These are phyloP conservation scores for Drosophila tanythrix DNA, from an alignment of 2,888 invertebrate genomes.

Conservation along the genomic window DNA sequence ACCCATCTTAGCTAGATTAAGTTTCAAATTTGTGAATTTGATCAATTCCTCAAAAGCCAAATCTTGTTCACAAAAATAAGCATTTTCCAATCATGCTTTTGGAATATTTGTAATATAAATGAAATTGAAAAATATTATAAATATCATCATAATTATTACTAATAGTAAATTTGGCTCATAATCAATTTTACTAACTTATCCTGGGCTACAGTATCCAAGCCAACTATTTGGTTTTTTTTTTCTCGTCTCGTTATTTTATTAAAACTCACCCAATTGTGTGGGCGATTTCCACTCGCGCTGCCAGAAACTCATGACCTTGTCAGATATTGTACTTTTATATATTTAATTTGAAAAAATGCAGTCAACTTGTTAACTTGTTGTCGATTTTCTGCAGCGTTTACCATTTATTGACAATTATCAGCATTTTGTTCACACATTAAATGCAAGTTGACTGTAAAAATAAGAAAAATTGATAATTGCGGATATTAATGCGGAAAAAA, in stretches of 20 bases:
- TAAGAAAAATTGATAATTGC: constrained; percentile 17
- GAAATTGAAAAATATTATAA: not conserved
- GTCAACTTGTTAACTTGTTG: constrained; percentile 12
- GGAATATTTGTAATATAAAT: not conserved
- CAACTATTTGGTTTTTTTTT: not conserved
- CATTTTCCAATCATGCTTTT: not conserved
- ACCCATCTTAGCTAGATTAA: not conserved
- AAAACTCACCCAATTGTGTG: constrained; percentile 53
- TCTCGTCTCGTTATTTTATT: not conserved
- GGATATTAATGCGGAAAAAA: constrained; percentile 10
- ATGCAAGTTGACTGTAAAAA: constrained; percentile 5
- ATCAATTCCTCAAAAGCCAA: not conserved
- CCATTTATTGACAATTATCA: constrained; percentile 25
- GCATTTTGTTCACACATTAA: constrained; percentile 34
- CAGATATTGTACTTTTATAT: constrained; percentile 5
- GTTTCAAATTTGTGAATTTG: not conserved
- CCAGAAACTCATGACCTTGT: constrained; percentile 31
- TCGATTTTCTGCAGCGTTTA: constrained; percentile 29
- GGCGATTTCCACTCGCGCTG: constrained; percentile 31
- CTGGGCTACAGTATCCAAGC: not conserved
- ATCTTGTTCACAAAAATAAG: not conserved
- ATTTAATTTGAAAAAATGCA: constrained; percentile 21
- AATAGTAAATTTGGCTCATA: not conserved
- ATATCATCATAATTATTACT: not conserved
- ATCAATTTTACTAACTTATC: not conserved